Base-by-base conservation (phyloP, 2,797 vertebrate species). In the Salarias fasciatus region DNA sequence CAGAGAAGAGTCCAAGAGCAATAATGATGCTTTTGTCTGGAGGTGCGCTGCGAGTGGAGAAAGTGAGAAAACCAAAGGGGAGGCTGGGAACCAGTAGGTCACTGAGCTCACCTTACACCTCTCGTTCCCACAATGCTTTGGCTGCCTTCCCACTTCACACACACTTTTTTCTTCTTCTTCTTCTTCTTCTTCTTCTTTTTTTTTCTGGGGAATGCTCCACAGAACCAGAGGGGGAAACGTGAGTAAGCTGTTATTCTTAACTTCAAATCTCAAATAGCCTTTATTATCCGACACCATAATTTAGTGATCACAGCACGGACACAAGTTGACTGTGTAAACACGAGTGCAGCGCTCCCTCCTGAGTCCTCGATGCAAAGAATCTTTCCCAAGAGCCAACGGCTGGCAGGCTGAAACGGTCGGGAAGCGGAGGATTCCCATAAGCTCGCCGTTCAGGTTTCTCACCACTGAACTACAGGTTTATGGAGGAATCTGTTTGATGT, bases 21-120 rank as follows among this genome's bases (percentile, higher is more conserved):
- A 91, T 91, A 91, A 88, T 75, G 67, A 88, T 69, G 74, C 84
- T 86, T 88, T 91, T 92, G 89, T 91, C 83, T 82, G 72, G 59
- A 58, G 81, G 63, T 57, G 60, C 44, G 28, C 76, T 80, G 84
- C 70, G 51, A 85, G 75, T 72, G 75, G 72, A 63, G 78, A 81
- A 69, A 81, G 82, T 80, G 80, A 80, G 80, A 79, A 82, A 77
- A 62, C 66, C 72, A 75, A 81, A 80, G 71, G 70, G 75, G 81
- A 83, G 84, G 83, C 84, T 76, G 83, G 77, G 85, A 91, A 89
- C 85, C 90, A 87, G 82, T 83, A 77, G 83, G 86, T 73, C 77
- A 72, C 51, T 53, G 49, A 65, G 87, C 88, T 89, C 86, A 72
- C 70, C 80, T 90, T 90, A 86, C 89, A 84, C 78, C 52, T 72